Evolutionary conservation across 2,888 invertebrate genomes (phyloP).

Genomic region (Rhagonycha lutea): DNA sequence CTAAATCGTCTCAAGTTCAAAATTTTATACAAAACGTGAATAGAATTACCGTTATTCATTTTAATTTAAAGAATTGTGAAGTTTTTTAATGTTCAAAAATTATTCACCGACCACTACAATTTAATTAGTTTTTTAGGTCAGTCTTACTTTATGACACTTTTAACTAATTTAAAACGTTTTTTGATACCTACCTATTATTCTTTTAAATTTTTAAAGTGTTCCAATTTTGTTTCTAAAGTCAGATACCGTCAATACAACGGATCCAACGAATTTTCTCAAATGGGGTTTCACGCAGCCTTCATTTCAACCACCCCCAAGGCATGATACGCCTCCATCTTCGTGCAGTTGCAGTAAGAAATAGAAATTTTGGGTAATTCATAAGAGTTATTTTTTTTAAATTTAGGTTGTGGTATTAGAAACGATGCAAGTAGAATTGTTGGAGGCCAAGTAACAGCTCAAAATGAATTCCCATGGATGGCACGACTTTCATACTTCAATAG

Average conservation of each 20-base stretch:
- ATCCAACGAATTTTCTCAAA: not conserved
- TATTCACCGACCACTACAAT: not conserved
- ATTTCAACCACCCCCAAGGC: constrained; percentile 65
- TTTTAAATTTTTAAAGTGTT: not conserved
- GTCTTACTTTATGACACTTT: not conserved
- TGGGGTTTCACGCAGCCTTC: constrained; percentile 40
- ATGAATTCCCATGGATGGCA: constrained; percentile 91
- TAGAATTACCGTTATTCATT: constrained; percentile 19
- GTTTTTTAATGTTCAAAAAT: constrained; percentile 3
- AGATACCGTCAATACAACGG: not conserved
- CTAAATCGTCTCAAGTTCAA: not conserved
- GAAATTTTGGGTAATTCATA: not conserved
- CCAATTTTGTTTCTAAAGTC: not conserved
- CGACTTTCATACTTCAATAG: constrained; percentile 83
- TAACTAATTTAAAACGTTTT: not conserved
- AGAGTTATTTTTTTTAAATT: constrained; percentile 32
- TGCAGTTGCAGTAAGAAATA: constrained; percentile 70
- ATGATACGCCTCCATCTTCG: constrained; percentile 59
- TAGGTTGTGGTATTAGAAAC: constrained; percentile 83
- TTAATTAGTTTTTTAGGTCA: not conserved
- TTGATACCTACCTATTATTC: not conserved
- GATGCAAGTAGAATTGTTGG: constrained; percentile 83
- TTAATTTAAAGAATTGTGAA: constrained; percentile 6
- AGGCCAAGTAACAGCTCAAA: constrained; percentile 73
- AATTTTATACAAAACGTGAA: constrained; percentile 10